Base-by-base conservation (phyloP, 2,113 vertebrate species). In the Stigmatopora nigra region DNA sequence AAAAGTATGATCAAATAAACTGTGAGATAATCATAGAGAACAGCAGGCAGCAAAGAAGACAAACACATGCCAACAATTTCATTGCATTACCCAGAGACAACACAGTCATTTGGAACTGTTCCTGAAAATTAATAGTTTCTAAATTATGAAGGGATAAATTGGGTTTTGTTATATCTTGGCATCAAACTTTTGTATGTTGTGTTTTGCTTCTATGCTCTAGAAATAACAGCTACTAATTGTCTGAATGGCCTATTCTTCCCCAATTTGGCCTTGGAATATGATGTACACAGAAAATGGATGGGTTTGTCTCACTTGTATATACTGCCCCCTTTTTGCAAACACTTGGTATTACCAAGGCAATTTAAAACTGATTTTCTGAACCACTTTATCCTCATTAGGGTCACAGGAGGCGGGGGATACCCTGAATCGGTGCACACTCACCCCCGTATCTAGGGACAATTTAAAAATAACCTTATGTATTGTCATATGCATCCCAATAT, bases 261-360 rank as follows among this genome's bases (percentile, higher is more conserved):
- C 10, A 41, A 10, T 55, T 55, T 25, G 20, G 5, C 5, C 4
- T 25, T 20, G 6, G n/a, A 9, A n/a, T 19, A 19, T 14, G 13
- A 6, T 11, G 52, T 14, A 25, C 12, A 7, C 12, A 7, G 41
- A 16, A n/a, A 22, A 3, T 1, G 4, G 1, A 7, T 38, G 19
- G 10, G 38, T 60, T 73, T 31, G 14, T 70, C 19, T 77, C 55
- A 68, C 16, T 70, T 81, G 80, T 38, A 61, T 71, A 47, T 80
- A 82, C 81, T 81, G 88, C 82, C 86, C 82, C 53, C 87, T 38
- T 59, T 61, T 68, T 86, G 79, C 63, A 11, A 19, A 2, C 57
- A 0, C 1, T n/a, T 48, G 41, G 55, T 61, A 79, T 8, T 81
- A 61, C 16, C 41, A 3, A 48, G 2, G 25, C 19, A 49, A 4